These are phyloP conservation scores for Anthoscopus minutus DNA, from an alignment of 2,113 vertebrate genomes.

Conservation along the genomic window DNA sequence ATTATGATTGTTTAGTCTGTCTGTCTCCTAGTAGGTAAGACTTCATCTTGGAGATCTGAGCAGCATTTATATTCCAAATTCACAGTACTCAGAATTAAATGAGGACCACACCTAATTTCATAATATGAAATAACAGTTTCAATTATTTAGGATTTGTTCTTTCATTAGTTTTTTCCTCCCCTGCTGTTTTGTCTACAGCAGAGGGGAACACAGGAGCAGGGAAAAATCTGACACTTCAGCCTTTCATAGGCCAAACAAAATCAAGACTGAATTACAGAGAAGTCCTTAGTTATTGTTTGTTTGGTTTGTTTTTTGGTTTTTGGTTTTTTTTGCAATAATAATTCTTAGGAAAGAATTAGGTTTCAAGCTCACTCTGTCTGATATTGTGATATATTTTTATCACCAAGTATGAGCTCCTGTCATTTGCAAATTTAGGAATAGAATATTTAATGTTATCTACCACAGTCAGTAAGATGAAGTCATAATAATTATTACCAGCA, in stretches of 20 bases:
- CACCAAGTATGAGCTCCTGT: background rate
- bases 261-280: background rate
- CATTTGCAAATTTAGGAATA: background rate
- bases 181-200: background rate
- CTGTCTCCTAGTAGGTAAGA: background rate
- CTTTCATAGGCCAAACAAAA: background rate
- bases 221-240: background rate
- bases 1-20: background rate
- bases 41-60: background rate
- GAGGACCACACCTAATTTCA: background rate
- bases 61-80: background rate
- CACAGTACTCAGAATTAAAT: background rate
- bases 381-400: background rate
- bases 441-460: background rate
- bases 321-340: background rate
- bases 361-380: background rate
- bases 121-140: background rate
- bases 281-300: background rate
- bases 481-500: background rate
- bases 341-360: background rate
- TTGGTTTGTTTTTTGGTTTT: background rate
- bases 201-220: background rate
- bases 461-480: background rate
- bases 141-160: background rate
- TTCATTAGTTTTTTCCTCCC: background rate